Evolutionary conservation across 2,797 vertebrate genomes (phyloP).

Genomic region (Chiloscyllium punctatum): DNA sequence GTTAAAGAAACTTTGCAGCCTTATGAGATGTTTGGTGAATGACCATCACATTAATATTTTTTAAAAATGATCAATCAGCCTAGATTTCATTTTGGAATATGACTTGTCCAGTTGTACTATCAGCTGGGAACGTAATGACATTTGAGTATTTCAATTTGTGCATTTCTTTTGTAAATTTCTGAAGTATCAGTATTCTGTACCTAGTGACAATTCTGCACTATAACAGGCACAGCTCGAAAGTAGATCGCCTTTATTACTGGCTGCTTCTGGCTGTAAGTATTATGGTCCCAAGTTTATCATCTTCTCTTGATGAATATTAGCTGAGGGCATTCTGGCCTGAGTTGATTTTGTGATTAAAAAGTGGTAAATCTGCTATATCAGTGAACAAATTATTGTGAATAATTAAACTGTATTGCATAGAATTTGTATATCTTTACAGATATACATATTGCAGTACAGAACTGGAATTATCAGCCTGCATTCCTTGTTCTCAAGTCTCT

Average conservation of each 20-base stretch:
- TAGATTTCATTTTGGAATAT: too few relatives aligned
- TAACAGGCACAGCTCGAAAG: neutral
- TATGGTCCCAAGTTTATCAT: neutral
- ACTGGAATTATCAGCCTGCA: neutral
- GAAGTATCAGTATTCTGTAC: neutral
- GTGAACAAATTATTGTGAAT: neutral
- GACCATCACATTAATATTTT: too few relatives aligned
- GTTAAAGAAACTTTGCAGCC: too few relatives aligned
- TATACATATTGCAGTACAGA: neutral
- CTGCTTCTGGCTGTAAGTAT: neutral
- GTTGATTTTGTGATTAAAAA: neutral
- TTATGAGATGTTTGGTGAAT: too few relatives aligned
- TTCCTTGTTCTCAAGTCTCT: neutral
- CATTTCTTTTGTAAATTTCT: neutral
- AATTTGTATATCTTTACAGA: too few relatives aligned
- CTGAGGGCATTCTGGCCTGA: neutral
- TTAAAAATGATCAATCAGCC: too few relatives aligned
- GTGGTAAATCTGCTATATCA: neutral
- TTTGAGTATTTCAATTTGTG: neutral
- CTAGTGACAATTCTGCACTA: neutral
- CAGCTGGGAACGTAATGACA: too few relatives aligned
- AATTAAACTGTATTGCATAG: too few relatives aligned
- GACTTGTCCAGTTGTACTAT: too few relatives aligned
- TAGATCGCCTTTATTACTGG: neutral
- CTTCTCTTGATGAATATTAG: neutral